Evolutionary conservation across 2,113 vertebrate species (phyloP).

Genomic region (Meleagris gallopavo): DNA sequence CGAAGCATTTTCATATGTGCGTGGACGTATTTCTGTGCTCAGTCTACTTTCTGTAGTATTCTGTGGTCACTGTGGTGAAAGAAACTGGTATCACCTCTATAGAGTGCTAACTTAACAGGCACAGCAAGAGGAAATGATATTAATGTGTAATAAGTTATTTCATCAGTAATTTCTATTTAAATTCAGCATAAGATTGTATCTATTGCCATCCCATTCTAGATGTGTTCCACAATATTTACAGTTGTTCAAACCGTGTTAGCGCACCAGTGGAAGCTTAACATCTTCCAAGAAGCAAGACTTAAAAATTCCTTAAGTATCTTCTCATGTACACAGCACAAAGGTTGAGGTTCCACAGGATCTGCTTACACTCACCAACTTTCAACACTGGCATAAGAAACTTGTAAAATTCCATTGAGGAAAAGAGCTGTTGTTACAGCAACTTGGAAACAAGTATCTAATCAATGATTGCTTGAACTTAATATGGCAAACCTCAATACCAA

Average conservation of each 20-base stretch:
- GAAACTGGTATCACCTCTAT: background rate
- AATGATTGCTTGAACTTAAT: background rate
- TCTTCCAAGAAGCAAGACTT: background rate
- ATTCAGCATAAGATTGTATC: background rate
- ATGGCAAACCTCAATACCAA: background rate
- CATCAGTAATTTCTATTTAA: background rate
- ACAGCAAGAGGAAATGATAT: background rate
- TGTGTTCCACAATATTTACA: background rate
- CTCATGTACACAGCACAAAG: background rate
- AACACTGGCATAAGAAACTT: background rate
- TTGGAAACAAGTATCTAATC: background rate
- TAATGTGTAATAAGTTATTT: background rate
- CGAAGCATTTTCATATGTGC: background rate
- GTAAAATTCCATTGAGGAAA: background rate
- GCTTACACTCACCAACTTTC: background rate
- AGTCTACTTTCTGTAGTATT: background rate
- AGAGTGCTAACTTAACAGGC: background rate
- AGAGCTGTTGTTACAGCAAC: fast-evolving
- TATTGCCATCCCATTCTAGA: background rate
- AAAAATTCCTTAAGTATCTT: background rate
- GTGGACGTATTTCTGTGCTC: too few species aligned
- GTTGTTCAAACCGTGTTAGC: background rate
- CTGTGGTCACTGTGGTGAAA: background rate
- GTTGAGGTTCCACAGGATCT: background rate
- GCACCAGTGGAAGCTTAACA: background rate